phyloP scores from a whole-genome alignment of 1,140 invertebrate species.

The Stenopsyche tienmushanensis region DNA sequence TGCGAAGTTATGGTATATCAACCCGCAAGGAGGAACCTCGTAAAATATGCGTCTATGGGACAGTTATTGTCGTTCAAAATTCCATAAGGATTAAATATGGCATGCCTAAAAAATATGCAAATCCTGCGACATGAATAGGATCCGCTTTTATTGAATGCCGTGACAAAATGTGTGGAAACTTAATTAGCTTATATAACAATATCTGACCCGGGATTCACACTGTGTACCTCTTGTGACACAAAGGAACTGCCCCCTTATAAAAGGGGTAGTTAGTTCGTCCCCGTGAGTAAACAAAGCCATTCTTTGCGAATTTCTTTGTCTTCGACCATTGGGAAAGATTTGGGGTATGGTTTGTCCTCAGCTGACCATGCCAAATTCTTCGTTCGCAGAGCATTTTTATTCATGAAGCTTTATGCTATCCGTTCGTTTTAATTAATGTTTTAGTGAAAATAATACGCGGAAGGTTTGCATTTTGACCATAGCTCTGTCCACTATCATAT shows the following conservation, averaged over 20 bases:
- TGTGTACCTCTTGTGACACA: conserved; percentile 15
- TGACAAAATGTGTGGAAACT: conserved; percentile 41
- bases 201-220: conserved; percentile 36
- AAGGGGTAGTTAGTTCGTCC: conserved; percentile 23
- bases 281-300: conserved; percentile 40
- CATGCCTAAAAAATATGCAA: conserved; percentile 20
- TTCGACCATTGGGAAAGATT: neutral
- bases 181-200: conserved; percentile 42
- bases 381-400: neutral
- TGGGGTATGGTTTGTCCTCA: conserved; percentile 8
- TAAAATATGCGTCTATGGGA: conserved; percentile 15
- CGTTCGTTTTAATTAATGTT: conserved; percentile 40
- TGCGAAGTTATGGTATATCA: no score
- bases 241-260: conserved; percentile 16
- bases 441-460: conserved; percentile 37
- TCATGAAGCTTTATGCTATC: neutral
- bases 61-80: conserved; percentile 35
- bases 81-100: conserved; percentile 33
- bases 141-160: conserved; percentile 23
- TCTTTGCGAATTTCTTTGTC: conserved; percentile 21
- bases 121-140: neutral
- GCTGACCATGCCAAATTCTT: conserved; percentile 26
- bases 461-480: conserved; percentile 11
- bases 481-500: conserved; percentile 3
- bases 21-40: no score